Evolutionary conservation across 2,797 vertebrate genomes (phyloP).

Genomic region (Dendrocincla tyrannina): DNA sequence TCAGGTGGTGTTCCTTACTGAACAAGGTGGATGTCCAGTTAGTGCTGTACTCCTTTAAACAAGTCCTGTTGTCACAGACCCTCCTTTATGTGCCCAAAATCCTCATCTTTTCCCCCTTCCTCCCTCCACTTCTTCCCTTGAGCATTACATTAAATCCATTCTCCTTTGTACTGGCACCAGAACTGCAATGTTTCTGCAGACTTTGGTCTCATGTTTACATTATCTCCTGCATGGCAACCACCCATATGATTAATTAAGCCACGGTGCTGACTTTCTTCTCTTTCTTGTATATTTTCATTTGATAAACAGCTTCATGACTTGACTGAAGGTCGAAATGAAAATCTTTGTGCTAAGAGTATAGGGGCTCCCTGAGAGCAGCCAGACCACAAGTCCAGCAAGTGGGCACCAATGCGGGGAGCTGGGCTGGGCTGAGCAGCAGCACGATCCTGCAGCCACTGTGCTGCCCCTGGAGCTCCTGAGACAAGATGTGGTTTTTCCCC

Average conservation of each 20-base stretch:
- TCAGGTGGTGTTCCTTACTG: neutral
- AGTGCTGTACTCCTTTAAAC: neutral
- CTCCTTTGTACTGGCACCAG: neutral
- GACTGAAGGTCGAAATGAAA: neutral
- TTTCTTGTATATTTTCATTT: neutral
- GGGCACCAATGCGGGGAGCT: neutral
- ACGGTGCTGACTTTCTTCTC: neutral
- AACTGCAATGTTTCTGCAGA: neutral
- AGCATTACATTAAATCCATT: neutral
- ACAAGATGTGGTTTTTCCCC: fast-evolving
- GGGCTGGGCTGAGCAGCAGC: neutral
- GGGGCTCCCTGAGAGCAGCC: neutral
- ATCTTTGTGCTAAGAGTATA: neutral
- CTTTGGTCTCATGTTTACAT: neutral
- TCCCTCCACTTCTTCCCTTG: neutral
- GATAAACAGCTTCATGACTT: neutral
- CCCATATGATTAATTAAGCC: neutral
- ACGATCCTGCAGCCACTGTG: neutral
- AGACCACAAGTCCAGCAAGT: neutral
- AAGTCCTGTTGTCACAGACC: neutral
- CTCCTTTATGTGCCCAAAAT: neutral
- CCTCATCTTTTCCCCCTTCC: neutral
- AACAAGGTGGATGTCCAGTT: neutral
- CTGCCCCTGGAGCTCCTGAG: neutral
- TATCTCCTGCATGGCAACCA: neutral